Evolutionary conservation across 1,140 invertebrate genomes (phyloP).

Genomic region (Grapholita molesta): DNA sequence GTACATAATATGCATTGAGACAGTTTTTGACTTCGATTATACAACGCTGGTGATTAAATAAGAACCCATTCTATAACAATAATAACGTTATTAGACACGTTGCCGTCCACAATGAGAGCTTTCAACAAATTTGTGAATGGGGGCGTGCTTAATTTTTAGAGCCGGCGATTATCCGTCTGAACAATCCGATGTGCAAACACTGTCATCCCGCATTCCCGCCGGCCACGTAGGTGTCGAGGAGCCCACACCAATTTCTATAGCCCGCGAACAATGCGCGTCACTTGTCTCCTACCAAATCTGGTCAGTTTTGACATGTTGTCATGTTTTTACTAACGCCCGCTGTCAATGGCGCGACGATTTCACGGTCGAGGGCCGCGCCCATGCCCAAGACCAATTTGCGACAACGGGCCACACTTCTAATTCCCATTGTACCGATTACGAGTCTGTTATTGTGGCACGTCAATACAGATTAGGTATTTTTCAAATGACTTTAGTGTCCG

Average conservation of each 20-base stretch:
- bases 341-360: slow-evolving; percentile 61
- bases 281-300: slow-evolving; percentile 71
- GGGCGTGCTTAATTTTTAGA: slow-evolving; percentile 60
- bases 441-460: slow-evolving; percentile 65
- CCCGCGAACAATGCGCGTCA: slow-evolving; percentile 59
- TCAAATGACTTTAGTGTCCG: slow-evolving; percentile 59
- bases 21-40: neutral
- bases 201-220: slow-evolving; percentile 49
- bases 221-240: slow-evolving; percentile 62
- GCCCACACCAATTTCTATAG: slow-evolving; percentile 72
- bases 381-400: slow-evolving; percentile 52
- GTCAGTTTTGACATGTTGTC: slow-evolving; percentile 75
- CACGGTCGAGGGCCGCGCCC: slow-evolving; percentile 44
- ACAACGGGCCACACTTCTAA: slow-evolving; percentile 69
- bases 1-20: too few species aligned
- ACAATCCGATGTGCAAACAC: slow-evolving; percentile 71
- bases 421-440: slow-evolving; percentile 61
- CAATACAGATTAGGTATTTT: slow-evolving; percentile 70
- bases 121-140: slow-evolving; percentile 46
- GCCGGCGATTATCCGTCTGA: slow-evolving; percentile 55
- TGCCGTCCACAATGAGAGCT: slow-evolving; percentile 1
- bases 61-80: slow-evolving; percentile 14
- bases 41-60: neutral
- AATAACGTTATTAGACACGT: slow-evolving; percentile 19
- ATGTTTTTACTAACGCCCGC: slow-evolving; percentile 71